phyloP scores from a whole-genome alignment of 2,888 invertebrate genomes.

The Amiota minor region DNA sequence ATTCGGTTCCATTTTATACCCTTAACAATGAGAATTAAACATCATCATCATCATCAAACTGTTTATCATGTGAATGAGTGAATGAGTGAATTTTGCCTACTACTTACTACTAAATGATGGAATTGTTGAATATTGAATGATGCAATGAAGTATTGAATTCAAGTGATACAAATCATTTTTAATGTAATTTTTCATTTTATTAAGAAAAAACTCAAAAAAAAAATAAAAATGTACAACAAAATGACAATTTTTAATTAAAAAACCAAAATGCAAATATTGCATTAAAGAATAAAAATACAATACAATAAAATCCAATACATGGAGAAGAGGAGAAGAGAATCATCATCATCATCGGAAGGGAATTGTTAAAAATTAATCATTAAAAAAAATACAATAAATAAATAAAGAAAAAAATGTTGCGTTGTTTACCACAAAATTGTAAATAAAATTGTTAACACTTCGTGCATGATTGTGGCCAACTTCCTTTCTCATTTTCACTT shows the following conservation, averaged over 20 bases:
- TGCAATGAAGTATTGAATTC: no score
- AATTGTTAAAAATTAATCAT: slow-evolving; percentile 10
- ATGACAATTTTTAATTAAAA: slow-evolving; percentile 6
- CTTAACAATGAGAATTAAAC: no score
- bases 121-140: no score
- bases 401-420: not conserved
- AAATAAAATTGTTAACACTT: slow-evolving; percentile 21
- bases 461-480: no score
- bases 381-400: not conserved
- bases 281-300: not conserved
- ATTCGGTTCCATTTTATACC: no score
- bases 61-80: no score
- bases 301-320: not conserved
- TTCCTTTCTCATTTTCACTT: not conserved
- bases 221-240: not conserved
- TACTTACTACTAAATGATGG: no score
- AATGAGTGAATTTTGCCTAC: no score
- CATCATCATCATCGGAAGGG: no score
- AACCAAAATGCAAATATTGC: slow-evolving; percentile 10
- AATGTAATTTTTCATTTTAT: not conserved
- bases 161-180: no score
- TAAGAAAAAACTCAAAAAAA: not conserved
- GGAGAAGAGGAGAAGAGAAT: not conserved
- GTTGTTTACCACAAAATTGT: not conserved
- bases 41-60: no score